These are phyloP conservation scores for Syrmaticus mikado DNA, from an alignment of 2,113 vertebrate genomes.

Conservation along the genomic window DNA sequence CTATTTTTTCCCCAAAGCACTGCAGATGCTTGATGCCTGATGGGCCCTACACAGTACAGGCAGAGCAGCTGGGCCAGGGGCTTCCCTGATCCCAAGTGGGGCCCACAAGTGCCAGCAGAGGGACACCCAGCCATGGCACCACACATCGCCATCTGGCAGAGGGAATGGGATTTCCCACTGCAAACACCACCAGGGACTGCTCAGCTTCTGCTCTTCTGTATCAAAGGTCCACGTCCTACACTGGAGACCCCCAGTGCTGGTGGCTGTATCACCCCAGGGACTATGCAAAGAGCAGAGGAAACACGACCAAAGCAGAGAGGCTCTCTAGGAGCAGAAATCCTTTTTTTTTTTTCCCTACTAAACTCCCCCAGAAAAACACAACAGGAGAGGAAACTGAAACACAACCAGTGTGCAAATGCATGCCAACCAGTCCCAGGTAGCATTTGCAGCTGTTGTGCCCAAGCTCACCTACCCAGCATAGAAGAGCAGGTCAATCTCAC, in stretches of 20 bases:
- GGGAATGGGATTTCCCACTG: background rate
- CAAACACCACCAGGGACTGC: rapidly evolving
- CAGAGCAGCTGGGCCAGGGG: background rate
- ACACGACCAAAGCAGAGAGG: background rate
- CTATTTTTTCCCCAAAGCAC: rapidly evolving
- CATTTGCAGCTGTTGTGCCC: rapidly evolving
- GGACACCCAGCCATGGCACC: background rate
- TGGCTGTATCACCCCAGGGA: background rate
- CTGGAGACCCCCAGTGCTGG: background rate
- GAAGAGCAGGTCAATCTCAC: background rate
- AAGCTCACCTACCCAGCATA: background rate
- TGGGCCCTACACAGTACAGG: background rate
- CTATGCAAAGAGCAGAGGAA: background rate
- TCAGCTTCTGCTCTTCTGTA: background rate
- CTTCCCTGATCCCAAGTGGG: rapidly evolving
- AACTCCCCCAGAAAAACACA: rapidly evolving
- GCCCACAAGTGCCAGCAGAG: background rate
- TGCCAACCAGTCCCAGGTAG: rapidly evolving
- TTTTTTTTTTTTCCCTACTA: background rate
- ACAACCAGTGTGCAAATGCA: rapidly evolving
- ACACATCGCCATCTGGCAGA: background rate
- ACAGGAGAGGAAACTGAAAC: background rate
- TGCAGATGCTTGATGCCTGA: background rate
- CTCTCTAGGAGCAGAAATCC: background rate
- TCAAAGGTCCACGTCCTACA: background rate